These are phyloP conservation scores for Augochlora pura DNA, from an alignment of 1,140 invertebrate species.

Conservation along the genomic window DNA sequence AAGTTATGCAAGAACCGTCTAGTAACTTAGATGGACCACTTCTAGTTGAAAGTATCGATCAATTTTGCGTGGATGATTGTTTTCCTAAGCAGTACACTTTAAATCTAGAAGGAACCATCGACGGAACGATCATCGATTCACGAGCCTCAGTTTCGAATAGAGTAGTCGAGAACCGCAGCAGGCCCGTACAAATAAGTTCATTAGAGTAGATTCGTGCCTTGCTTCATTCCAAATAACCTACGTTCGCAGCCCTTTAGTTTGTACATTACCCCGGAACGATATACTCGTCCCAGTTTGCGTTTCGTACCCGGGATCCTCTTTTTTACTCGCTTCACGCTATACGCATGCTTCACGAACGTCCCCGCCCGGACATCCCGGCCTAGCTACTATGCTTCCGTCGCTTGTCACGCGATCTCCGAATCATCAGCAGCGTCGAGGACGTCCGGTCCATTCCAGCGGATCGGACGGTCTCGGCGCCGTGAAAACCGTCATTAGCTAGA, in stretches of 20 bases:
- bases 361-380: background rate
- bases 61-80: too few species aligned
- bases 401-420: background rate
- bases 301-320: background rate
- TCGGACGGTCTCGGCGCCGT: too few species aligned
- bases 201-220: slow-evolving; percentile 40
- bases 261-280: slow-evolving; percentile 12
- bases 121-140: background rate
- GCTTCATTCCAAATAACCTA: slow-evolving; percentile 14
- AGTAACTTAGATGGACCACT: too few species aligned
- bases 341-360: background rate
- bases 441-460: background rate
- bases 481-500: too few species aligned
- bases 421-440: background rate
- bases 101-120: background rate
- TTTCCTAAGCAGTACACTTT: too few species aligned
- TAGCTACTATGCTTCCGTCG: slow-evolving; percentile 24
- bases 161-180: background rate
- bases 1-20: too few species aligned
- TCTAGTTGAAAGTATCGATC: too few species aligned
- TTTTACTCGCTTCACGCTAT: background rate
- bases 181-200: slow-evolving; percentile 4
- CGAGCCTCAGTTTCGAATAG: background rate
- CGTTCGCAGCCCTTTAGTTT: background rate
- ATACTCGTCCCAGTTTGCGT: background rate